Conservation (phyloP, 2,113 vertebrate species). For the Tetraodon nigroviridis region DNA sequence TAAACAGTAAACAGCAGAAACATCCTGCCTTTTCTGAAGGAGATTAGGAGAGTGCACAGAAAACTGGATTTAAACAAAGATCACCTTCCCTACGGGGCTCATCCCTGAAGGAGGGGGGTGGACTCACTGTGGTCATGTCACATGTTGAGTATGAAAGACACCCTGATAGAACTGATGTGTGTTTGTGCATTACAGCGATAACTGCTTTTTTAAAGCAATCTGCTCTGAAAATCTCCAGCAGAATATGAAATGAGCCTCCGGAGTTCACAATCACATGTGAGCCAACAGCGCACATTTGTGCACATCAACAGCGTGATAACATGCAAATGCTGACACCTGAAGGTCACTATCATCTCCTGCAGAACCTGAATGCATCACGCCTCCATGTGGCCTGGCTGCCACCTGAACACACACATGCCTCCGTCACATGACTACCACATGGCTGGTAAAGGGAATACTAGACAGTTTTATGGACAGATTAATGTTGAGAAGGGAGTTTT, state of each 20-base stretch:
- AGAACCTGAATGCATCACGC: conserved; percentile 30
- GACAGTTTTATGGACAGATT: conserved; percentile 33
- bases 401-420: conserved; percentile 3
- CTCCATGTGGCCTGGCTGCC: neutral
- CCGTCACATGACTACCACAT: conserved; percentile 23
- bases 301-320: conserved; percentile 43
- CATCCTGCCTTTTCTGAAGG: conserved; percentile 54
- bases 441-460: conserved; percentile 3
- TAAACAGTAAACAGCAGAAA: conserved; percentile 24
- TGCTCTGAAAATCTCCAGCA: conserved; percentile 34
- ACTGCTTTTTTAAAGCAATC: conserved; percentile 50
- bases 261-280: conserved; percentile 22
- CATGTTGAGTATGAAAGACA: neutral
- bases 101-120: conserved; percentile 38
- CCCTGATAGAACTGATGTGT: conserved; percentile 1
- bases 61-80: conserved; percentile 68
- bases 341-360: conserved; percentile 54
- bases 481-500: conserved; percentile 1
- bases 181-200: conserved; percentile 30
- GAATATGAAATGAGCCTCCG: conserved; percentile 43
- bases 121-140: conserved; percentile 19
- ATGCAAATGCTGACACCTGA: conserved; percentile 61
- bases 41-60: conserved; percentile 61
- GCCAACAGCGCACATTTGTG: no score
- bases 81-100: conserved; percentile 46